Evolutionary conservation across 1,140 invertebrate genomes (phyloP).

Genomic region (Anastrepha ludens): DNA sequence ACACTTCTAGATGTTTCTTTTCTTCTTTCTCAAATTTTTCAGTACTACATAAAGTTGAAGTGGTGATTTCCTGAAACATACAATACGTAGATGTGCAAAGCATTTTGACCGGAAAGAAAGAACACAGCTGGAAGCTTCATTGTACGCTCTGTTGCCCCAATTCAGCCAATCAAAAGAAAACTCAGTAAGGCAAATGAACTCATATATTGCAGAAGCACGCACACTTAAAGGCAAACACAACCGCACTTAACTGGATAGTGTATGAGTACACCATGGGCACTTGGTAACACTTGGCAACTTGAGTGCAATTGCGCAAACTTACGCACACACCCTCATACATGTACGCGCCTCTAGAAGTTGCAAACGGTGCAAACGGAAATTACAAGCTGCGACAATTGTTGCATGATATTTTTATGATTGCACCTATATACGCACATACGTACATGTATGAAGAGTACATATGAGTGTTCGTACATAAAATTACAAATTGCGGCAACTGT

Average conservation of each 20-base stretch:
- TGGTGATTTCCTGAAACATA: not conserved
- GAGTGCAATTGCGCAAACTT: constrained; percentile 8
- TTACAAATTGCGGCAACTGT: constrained; percentile 25
- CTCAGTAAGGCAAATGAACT: constrained; percentile 21
- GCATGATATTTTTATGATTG: not conserved
- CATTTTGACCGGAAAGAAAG: not conserved
- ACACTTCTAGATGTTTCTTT: no score
- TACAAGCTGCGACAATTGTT: no score
- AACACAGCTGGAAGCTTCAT: not conserved
- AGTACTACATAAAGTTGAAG: not conserved
- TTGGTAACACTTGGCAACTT: not conserved
- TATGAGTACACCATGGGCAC: not conserved
- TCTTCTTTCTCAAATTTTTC: no score
- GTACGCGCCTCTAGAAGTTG: not conserved
- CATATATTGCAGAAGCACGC: not conserved
- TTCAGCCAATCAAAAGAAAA: constrained; percentile 15
- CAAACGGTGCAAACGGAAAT: no score
- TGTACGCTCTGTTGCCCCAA: not conserved
- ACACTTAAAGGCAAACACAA: constrained; percentile 14
- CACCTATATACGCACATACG: not conserved
- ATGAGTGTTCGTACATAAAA: not conserved
- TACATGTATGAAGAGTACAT: not conserved
- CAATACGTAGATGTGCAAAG: not conserved
- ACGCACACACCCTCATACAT: not conserved
- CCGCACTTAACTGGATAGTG: not conserved